Conservation (phyloP, 64 coral and sea anemone species). For the Astreopora myriophthalma region DNA sequence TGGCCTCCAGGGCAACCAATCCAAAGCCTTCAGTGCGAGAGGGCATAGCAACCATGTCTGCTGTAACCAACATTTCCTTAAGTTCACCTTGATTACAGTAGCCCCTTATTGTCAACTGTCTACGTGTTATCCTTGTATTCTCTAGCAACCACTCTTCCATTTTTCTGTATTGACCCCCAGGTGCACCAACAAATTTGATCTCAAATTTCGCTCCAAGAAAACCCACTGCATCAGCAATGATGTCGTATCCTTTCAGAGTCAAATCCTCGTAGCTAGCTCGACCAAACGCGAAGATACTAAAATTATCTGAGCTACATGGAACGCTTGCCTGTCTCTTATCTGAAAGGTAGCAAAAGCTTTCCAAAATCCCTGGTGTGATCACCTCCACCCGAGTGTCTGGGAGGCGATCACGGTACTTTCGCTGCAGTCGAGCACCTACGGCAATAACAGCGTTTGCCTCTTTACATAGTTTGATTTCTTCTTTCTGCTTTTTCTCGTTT, state of each 20-base stretch:
- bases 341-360: neutral
- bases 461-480: slow-evolving; percentile 29
- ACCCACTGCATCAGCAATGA: slow-evolving; percentile 32
- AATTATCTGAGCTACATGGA: neutral
- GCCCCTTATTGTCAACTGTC: neutral
- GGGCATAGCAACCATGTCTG: slow-evolving; percentile 8
- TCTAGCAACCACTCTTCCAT: neutral
- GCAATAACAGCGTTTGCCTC: neutral
- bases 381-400: neutral
- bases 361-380: slow-evolving; percentile 33
- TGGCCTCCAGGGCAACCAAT: slow-evolving; percentile 30
- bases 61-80: neutral
- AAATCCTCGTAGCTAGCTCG: slow-evolving; percentile 22
- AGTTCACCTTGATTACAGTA: slow-evolving; percentile 5
- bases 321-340: neutral
- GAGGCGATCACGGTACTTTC: neutral
- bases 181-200: slow-evolving; percentile 19
- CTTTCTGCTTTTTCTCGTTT: slow-evolving; percentile 14
- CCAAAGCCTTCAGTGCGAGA: slow-evolving; percentile 41
- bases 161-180: neutral
- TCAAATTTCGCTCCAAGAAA: neutral
- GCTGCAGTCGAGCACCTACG: slow-evolving; percentile 11
- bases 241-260: slow-evolving; percentile 16
- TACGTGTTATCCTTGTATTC: neutral
- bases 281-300: slow-evolving; percentile 24